Evolutionary conservation across 2,113 vertebrate species (phyloP), one percentile per base, ranked within the genome.

Genomic region (Phyllostomus discolor): DNA sequence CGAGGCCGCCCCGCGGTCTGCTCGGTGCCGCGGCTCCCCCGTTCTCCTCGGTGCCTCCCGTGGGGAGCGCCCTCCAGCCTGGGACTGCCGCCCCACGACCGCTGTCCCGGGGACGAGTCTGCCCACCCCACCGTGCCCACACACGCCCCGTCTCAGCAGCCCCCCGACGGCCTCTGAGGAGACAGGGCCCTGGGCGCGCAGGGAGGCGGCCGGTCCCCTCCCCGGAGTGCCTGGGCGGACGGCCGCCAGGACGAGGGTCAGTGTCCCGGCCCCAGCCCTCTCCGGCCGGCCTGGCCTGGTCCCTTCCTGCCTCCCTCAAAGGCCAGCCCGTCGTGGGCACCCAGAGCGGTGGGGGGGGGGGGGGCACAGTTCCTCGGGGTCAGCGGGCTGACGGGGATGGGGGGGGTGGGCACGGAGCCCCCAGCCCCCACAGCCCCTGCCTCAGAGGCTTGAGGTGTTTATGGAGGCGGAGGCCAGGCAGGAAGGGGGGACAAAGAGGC

Each of bases 1-100:
- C 10, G 2, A 1, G 7, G 0, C 70, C 15, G 46, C 19, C 1
- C 10, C 0, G 2, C 0, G 20, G 92, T 11, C 35, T 11, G 1
- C 10, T 57, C 4, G 31, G 28, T 3, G 35, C 24, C 46, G 0
- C 5, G 15, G 7, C 7, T 11, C 28, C 20, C 9, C 12, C 10
- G 16, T 0, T 43, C 22, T 52, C 24, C 2, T 31, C 1, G 20
- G 7, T 0, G 11, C 11, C 22, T 14, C 22, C 2, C 10, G 10
- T 22, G 67, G 20, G 26, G 38, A 26, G 70, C 5, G 35, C 41
- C 14, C 3, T 31, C 72, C 26, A 10, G 41, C 72, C 41, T 10
- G 20, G 75, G 28, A 28, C 75, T 6, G 46, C 46, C 1, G 6
- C 41, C 12, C 17, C 5, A 48, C 31, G 2, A 7, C n/a, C 10